Conservation (phyloP, 2,113 vertebrate genomes). For the Tupaia chinensis region DNA sequence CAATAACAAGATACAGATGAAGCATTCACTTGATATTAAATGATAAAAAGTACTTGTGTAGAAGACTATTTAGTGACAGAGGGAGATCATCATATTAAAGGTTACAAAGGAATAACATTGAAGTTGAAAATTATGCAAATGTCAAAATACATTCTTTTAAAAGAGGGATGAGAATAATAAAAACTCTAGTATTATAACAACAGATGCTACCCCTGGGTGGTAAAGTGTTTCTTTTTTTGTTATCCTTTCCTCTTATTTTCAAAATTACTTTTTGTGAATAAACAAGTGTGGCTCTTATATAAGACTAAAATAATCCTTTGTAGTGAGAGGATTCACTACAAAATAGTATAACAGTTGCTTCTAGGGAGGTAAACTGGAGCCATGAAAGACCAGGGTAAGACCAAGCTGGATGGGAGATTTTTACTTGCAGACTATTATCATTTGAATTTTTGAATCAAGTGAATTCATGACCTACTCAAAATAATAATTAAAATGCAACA, state of each 20-base stretch:
- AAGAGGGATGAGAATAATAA: constrained; percentile 50
- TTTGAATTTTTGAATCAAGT: constrained; percentile 28
- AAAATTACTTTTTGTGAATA: background rate
- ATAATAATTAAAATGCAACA: background rate
- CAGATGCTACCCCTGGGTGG: constrained; percentile 37
- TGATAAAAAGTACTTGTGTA: constrained; percentile 43
- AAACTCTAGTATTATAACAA: constrained; percentile 45
- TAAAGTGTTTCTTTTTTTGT: background rate
- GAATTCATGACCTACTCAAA: background rate
- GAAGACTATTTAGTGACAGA: constrained; percentile 45
- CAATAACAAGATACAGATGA: constrained; percentile 50
- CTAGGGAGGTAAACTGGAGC: background rate
- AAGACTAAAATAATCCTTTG: background rate
- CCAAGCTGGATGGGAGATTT: background rate
- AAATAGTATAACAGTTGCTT: background rate
- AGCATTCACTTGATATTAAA: constrained; percentile 48
- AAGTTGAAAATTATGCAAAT: constrained; percentile 75
- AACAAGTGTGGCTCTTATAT: constrained; percentile 2
- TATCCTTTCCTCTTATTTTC: background rate
- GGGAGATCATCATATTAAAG: constrained; percentile 45
- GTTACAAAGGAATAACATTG: constrained; percentile 55
- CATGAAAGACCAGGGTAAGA: background rate
- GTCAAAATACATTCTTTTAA: constrained; percentile 13
- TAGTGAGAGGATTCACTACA: background rate
- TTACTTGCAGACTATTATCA: background rate